Conservation (phyloP, 2,113 vertebrate genomes). For the Rhineura floridana region DNA sequence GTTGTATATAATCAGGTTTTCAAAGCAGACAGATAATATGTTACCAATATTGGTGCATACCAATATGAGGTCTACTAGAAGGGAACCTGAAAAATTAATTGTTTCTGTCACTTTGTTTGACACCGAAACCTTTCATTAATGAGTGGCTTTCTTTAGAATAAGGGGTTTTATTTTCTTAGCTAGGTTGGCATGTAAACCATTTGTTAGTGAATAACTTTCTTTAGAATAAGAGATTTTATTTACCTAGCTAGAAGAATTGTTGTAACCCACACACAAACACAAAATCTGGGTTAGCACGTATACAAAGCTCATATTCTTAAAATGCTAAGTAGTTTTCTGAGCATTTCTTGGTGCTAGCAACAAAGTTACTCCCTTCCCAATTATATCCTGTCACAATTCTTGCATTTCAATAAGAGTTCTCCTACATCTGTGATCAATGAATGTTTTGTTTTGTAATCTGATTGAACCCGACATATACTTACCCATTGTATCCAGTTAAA, state of each 20-base stretch:
- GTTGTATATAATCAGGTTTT: neutral
- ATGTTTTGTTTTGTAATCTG: neutral
- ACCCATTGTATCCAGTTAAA: neutral
- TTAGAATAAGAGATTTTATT: neutral
- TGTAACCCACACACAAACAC: neutral
- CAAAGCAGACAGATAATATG: neutral
- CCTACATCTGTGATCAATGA: neutral
- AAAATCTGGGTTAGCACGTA: neutral
- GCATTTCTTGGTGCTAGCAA: neutral
- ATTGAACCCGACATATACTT: neutral
- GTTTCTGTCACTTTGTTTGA: no score
- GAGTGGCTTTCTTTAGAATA: no score
- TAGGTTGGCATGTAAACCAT: no score
- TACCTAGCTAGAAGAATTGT: neutral
- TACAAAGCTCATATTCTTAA: neutral
- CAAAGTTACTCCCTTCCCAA: neutral
- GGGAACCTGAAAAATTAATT: no score
- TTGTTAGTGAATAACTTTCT: neutral
- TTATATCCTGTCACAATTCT: neutral
- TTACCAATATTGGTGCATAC: neutral
- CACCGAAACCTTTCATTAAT: no score
- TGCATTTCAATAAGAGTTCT: neutral
- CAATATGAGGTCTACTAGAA: neutral
- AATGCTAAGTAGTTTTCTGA: neutral
- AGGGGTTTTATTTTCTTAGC: no score